Conservation (phyloP, 2,797 vertebrate species). For the Champsocephalus esox region DNA sequence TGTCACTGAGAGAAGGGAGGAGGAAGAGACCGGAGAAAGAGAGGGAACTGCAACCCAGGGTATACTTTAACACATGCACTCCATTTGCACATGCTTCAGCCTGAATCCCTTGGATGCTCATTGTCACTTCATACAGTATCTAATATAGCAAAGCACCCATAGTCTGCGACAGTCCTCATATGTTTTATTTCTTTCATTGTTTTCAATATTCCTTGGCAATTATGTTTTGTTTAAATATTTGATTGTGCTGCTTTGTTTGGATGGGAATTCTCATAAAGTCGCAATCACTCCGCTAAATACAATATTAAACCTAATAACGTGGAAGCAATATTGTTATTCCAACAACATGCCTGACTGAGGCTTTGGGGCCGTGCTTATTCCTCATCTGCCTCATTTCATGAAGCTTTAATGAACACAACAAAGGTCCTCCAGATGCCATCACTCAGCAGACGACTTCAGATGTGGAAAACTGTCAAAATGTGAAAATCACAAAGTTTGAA, state of each 20-base stretch:
- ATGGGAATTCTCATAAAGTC: slow-evolving; percentile 33
- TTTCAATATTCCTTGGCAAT: slow-evolving; percentile 16
- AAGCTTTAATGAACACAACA: slow-evolving; percentile 55
- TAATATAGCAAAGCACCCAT: slow-evolving; percentile 45
- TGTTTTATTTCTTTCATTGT: slow-evolving; percentile 4
- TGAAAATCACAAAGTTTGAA: neutral
- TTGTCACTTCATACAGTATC: slow-evolving; percentile 63
- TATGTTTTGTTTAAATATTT: slow-evolving; percentile 30
- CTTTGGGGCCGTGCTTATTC: slow-evolving; percentile 25
- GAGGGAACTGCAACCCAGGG: slow-evolving; percentile 50
- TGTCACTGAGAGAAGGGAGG: slow-evolving; percentile 50
- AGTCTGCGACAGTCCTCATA: slow-evolving; percentile 12
- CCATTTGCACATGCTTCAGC: slow-evolving; percentile 74
- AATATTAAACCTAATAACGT: slow-evolving; percentile 55
- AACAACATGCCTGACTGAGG: slow-evolving; percentile 34
- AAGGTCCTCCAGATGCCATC: slow-evolving; percentile 45
- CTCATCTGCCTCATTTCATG: slow-evolving; percentile 40
- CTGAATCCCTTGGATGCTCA: slow-evolving; percentile 60
- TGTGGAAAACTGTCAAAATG: slow-evolving; percentile 11
- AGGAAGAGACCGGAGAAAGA: slow-evolving; percentile 3
- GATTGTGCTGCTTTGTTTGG: slow-evolving; percentile 31
- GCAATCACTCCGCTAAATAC: slow-evolving; percentile 23
- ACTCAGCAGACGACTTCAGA: slow-evolving; percentile 16
- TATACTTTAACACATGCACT: slow-evolving; percentile 61
- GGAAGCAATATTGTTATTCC: slow-evolving; percentile 50